Percentiles rank a stretch among this genome's conserved stretches.
Evolutionary conservation across 2,113 vertebrate genomes (phyloP).

Genomic region (Serilophus lunatus): DNA sequence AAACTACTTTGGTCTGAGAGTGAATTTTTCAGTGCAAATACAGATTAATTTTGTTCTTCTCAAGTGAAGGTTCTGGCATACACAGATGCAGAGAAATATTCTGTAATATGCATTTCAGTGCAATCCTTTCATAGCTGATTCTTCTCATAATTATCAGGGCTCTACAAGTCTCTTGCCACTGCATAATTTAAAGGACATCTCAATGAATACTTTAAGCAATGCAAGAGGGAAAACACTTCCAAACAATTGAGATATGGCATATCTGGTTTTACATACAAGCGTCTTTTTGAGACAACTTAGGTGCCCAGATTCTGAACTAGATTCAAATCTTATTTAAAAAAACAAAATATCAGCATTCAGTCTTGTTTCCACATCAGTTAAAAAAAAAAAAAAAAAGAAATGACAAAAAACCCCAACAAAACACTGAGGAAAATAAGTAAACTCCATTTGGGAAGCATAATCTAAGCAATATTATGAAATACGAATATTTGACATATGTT

Average conservation of each 20-base stretch:
- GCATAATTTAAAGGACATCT: background rate
- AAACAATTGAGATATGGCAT: background rate
- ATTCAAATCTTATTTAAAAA: background rate
- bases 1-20: background rate
- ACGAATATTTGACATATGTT: background rate
- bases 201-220: background rate
- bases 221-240: background rate
- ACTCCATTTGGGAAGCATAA: background rate
- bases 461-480: background rate
- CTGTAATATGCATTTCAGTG: background rate
- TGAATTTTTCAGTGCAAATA: background rate
- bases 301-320: background rate
- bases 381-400: background rate
- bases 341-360: background rate
- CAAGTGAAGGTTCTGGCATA: background rate
- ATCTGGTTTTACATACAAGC: background rate
- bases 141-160: background rate
- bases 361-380: background rate
- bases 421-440: background rate
- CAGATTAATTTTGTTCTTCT: background rate
- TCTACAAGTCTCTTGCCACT: background rate
- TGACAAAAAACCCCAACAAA: background rate
- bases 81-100: background rate
- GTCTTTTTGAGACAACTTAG: background rate
- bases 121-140: background rate